Percentiles rank a stretch among this genome's conserved stretches.
These are phyloP conservation scores for Typhlichthys subterraneus DNA, from an alignment of 2,797 vertebrate genomes.

Conservation along the genomic window DNA sequence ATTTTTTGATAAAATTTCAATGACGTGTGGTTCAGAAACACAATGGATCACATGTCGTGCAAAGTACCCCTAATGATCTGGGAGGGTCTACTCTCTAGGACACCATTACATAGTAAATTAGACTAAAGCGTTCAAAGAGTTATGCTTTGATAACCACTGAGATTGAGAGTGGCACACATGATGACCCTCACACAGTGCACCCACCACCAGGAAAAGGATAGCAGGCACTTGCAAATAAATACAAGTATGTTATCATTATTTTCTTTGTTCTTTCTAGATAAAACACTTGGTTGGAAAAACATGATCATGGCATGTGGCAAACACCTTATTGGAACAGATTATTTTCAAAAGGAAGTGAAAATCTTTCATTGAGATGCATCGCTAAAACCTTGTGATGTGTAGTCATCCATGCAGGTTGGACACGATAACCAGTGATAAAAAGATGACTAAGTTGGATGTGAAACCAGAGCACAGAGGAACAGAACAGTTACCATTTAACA, in stretches of 20 bases:
- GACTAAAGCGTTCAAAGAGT: constrained; percentile 35
- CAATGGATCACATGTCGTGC: constrained; percentile 32
- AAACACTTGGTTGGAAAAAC: neutral
- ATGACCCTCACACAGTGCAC: constrained; percentile 4
- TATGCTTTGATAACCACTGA: constrained; percentile 23
- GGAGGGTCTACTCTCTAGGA: constrained; percentile 22
- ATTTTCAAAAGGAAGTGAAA: neutral
- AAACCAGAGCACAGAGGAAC: too few species aligned
- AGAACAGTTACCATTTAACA: too few species aligned
- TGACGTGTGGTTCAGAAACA: constrained; percentile 41
- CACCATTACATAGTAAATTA: constrained; percentile 31
- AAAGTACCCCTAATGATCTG: constrained; percentile 18
- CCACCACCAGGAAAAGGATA: neutral
- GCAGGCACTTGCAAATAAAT: too few species aligned
- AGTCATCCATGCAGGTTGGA: too few species aligned
- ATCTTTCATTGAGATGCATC: constrained; percentile 11
- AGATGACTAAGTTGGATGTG: too few species aligned
- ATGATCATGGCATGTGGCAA: neutral
- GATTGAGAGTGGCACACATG: constrained; percentile 30
- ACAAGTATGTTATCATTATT: too few species aligned
- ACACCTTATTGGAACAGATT: neutral
- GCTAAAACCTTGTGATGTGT: neutral
- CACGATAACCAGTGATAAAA: too few species aligned
- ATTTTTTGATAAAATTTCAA: constrained; percentile 57
- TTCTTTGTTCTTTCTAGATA: too few species aligned